Evolutionary conservation across 30 jellyfish, hydroid and myxozoan species (phyloP).

Genomic region (Cassiopea andromeda): DNA sequence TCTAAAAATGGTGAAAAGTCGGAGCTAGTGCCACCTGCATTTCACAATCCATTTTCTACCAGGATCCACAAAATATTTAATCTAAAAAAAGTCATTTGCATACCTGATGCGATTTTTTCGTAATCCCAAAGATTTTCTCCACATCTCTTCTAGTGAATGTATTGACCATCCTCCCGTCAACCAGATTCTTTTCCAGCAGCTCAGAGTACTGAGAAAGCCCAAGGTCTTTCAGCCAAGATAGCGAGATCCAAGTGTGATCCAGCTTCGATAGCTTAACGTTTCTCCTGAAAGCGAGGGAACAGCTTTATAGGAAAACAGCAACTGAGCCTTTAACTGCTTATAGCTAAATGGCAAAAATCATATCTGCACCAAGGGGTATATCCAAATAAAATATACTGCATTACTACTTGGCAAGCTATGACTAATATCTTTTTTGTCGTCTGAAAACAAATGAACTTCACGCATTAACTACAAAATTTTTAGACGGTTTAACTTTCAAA

Average conservation of each 20-base stretch:
- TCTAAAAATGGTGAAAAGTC: too few species aligned
- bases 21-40: too few species aligned
- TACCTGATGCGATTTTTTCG: conserved; percentile 82
- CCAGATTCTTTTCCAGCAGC: conserved; percentile 66
- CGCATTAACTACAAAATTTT: too few species aligned
- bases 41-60: too few species aligned
- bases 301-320: neutral
- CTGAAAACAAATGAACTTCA: too few species aligned
- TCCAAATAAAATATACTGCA: too few species aligned
- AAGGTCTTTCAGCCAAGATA: conserved; percentile 76
- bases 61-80: too few species aligned
- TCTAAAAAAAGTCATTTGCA: neutral
- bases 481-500: too few species aligned
- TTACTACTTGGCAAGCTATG: too few species aligned
- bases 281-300: conserved; percentile 33
- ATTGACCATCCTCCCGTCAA: conserved; percentile 76
- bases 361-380: too few species aligned
- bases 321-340: neutral
- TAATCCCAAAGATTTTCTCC: conserved; percentile 61
- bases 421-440: too few species aligned
- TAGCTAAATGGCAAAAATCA: too few species aligned
- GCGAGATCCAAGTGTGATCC: conserved; percentile 79
- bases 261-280: conserved; percentile 63
- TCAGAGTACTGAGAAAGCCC: conserved; percentile 76
- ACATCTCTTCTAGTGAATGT: conserved; percentile 65